A percentile compares a stretch with the other conserved stretches of the same genome.
Evolutionary conservation across 2,888 invertebrate species (phyloP).

Genomic region (Lydus trimaculatus): DNA sequence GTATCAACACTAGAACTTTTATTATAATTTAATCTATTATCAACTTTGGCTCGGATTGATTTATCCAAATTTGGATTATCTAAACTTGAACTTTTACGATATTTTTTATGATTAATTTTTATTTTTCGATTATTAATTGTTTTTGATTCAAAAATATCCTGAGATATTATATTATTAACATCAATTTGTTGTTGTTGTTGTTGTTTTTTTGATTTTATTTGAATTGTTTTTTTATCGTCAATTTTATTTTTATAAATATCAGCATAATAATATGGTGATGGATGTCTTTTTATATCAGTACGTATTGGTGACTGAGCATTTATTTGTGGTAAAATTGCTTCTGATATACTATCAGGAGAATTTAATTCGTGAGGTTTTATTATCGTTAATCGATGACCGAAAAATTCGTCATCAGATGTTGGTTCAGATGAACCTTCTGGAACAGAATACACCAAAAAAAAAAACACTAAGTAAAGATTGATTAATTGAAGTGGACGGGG

Average conservation of each 20-base stretch:
- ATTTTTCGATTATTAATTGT: conserved; percentile 37
- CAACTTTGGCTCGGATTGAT: conserved; percentile 57
- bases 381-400: conserved; percentile 48
- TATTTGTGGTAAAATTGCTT: conserved; percentile 58
- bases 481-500: neutral
- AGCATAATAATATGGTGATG: conserved; percentile 85
- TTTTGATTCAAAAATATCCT: conserved; percentile 36
- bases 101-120: conserved; percentile 43
- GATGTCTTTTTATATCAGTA: conserved; percentile 70
- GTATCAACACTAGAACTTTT: conserved; percentile 79
- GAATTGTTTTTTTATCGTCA: conserved; percentile 37
- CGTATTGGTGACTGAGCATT: conserved; percentile 64
- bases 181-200: neutral
- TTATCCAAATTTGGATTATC: conserved; percentile 49
- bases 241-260: conserved; percentile 69
- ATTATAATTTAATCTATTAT: conserved; percentile 62
- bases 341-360: conserved; percentile 74
- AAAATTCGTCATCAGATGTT: conserved; percentile 60
- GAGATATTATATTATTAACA: conserved; percentile 11
- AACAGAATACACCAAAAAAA: conserved; percentile 31
- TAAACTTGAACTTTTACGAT: conserved; percentile 52
- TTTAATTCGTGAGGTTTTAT: conserved; percentile 66
- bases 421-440: conserved; percentile 59
- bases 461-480: neutral
- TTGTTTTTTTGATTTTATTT: conserved; percentile 11